phyloP scores from a whole-genome alignment of 2,113 vertebrate species.

The Ictalurus furcatus region DNA sequence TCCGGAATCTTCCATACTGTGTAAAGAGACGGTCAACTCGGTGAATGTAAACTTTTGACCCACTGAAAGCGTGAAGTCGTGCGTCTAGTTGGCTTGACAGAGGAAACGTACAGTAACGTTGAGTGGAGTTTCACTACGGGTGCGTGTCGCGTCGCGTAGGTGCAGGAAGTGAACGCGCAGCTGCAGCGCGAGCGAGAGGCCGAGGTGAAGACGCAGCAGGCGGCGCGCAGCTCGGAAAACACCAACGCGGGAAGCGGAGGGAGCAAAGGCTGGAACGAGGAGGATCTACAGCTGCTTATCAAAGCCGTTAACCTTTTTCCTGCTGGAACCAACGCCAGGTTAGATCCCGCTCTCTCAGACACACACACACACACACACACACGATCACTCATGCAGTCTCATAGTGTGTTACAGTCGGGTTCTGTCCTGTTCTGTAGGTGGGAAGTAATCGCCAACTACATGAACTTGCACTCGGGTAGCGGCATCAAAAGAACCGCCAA shows the following conservation, averaged over 20 bases:
- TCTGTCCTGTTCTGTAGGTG: conserved; percentile 74
- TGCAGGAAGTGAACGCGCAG: conserved; percentile 89
- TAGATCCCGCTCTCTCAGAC: conserved; percentile 8
- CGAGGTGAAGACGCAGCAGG: conserved; percentile 88
- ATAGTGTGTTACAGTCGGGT: neutral
- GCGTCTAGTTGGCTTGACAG: no score
- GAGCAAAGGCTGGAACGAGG: conserved; percentile 90
- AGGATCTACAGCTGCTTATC: conserved; percentile 94
- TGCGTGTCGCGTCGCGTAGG: conserved; percentile 68
- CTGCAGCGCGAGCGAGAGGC: conserved; percentile 89
- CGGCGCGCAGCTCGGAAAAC: conserved; percentile 83
- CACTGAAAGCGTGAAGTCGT: neutral
- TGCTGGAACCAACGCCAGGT: conserved; percentile 97
- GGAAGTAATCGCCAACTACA: conserved; percentile 98
- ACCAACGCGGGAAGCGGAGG: conserved; percentile 77
- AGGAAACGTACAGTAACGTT: neutral
- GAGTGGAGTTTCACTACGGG: neutral
- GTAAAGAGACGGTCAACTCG: neutral
- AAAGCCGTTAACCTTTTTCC: conserved; percentile 99
- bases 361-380: neutral
- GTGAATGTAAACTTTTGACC: neutral
- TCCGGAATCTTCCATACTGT: neutral
- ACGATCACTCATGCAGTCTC: neutral
- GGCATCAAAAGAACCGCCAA: conserved; percentile 91
- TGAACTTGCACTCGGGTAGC: conserved; percentile 92